phyloP scores from a whole-genome alignment of 2,888 invertebrate genomes.

The Heliconius sara region DNA sequence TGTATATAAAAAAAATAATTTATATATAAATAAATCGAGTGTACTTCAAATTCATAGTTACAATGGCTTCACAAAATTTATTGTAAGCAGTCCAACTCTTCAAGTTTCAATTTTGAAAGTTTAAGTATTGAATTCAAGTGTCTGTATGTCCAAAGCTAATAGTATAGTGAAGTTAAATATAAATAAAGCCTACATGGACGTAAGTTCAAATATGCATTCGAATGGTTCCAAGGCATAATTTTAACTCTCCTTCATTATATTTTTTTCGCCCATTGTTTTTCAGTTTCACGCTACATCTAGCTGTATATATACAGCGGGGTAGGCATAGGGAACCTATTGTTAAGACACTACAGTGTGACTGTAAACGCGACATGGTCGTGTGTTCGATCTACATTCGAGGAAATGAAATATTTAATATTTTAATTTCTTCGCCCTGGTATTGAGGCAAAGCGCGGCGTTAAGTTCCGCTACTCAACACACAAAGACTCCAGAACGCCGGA shows the following conservation, averaged over 20 bases:
- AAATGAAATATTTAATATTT: too few relatives aligned
- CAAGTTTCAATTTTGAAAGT: background rate
- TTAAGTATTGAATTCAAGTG: slow-evolving; percentile 5
- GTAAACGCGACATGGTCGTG: too few relatives aligned
- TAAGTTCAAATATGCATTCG: slow-evolving; percentile 19
- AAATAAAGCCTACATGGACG: slow-evolving; percentile 19
- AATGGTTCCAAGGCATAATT: background rate
- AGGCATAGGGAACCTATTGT: too few relatives aligned
- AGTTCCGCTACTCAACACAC: too few relatives aligned
- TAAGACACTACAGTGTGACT: too few relatives aligned
- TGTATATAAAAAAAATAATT: background rate
- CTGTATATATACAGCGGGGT: too few relatives aligned
- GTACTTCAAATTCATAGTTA: background rate
- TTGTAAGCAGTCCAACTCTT: background rate
- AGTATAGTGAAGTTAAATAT: slow-evolving; percentile 25
- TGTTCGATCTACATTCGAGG: too few relatives aligned
- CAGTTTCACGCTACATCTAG: too few relatives aligned
- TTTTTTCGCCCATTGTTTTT: background rate
- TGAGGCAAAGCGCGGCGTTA: too few relatives aligned
- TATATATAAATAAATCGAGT: background rate
- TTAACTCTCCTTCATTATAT: background rate
- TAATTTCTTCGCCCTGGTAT: too few relatives aligned
- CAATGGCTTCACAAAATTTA: background rate
- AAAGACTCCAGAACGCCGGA: too few relatives aligned
- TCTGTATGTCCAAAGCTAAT: slow-evolving; percentile 17